Evolutionary conservation across 2,888 invertebrate genomes (phyloP).

Genomic region (Apodemia duryi): DNA sequence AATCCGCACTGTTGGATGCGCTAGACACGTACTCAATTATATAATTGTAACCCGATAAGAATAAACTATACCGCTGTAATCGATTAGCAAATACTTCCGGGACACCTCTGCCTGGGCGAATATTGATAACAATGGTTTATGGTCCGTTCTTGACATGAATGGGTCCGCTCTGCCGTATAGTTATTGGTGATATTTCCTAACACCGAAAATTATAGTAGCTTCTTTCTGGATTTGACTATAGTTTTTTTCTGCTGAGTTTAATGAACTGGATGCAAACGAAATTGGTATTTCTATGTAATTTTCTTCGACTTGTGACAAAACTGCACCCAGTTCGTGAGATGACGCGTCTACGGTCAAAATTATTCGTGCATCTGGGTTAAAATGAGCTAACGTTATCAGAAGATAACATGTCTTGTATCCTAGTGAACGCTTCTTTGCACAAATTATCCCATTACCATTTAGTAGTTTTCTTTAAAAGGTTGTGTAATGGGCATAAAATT

Average conservation of each 20-base stretch:
- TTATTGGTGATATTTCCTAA: neutral
- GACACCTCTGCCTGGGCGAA: neutral
- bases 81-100: too few relatives aligned
- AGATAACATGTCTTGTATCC: slow-evolving; percentile 2
- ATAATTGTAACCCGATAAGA: too few relatives aligned
- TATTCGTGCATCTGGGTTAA: neutral
- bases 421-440: slow-evolving; percentile 16
- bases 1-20: slow-evolving; percentile 28
- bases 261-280: slow-evolving; percentile 31
- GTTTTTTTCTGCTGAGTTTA: slow-evolving; percentile 22
- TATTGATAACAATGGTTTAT: too few relatives aligned
- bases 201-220: slow-evolving; percentile 25
- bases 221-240: too few relatives aligned
- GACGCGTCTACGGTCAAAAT: slow-evolving; percentile 23
- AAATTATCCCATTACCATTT: too few relatives aligned
- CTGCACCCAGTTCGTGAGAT: neutral
- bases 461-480: neutral
- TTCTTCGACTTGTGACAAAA: neutral
- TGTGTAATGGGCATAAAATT: slow-evolving; percentile 21
- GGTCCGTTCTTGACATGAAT: too few relatives aligned
- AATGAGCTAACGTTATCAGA: slow-evolving; percentile 11
- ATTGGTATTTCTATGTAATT: slow-evolving; percentile 25
- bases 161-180: too few relatives aligned
- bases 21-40: slow-evolving; percentile 15
- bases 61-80: too few relatives aligned